These are phyloP conservation scores for Diplazon laetatorius DNA, from an alignment of 2,888 invertebrate species.

Conservation along the genomic window DNA sequence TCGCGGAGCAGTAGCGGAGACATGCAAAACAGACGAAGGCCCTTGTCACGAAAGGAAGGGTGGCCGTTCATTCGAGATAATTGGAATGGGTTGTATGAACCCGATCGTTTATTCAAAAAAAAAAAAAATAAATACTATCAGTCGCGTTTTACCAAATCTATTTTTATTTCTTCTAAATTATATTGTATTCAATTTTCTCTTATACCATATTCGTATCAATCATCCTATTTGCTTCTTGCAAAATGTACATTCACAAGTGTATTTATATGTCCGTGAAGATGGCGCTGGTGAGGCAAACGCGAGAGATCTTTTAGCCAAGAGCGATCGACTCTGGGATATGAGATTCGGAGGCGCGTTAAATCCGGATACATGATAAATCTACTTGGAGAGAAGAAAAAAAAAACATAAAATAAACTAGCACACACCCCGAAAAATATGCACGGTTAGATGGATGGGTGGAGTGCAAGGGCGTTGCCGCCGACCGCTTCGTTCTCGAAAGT, in stretches of 20 bases:
- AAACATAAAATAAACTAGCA: conserved; percentile 68
- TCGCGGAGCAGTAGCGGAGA: conserved; percentile 37
- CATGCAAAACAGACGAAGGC: conserved; percentile 50
- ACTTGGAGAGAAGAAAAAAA: conserved; percentile 68
- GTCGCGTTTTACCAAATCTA: conserved; percentile 49
- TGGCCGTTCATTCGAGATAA: conserved; percentile 48
- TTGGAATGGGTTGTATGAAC: conserved; percentile 49
- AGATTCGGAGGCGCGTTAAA: conserved; percentile 52
- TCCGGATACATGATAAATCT: conserved; percentile 77
- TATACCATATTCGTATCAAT: conserved; percentile 49
- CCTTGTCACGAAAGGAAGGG: conserved; percentile 40
- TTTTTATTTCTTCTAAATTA: no score
- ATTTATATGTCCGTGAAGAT: conserved; percentile 32
- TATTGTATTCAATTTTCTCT: neutral
- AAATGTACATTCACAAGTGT: no score
- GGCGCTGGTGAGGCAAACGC: conserved; percentile 43
- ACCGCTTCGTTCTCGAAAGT: conserved; percentile 59
- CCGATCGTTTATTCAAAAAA: conserved; percentile 7
- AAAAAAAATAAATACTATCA: conserved; percentile 52
- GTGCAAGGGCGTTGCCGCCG: conserved; percentile 77
- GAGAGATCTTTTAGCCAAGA: conserved; percentile 34
- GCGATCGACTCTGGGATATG: conserved; percentile 39
- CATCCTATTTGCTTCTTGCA: conserved; percentile 45
- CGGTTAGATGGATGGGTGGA: conserved; percentile 80
- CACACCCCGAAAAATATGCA: conserved; percentile 78